Evolutionary conservation across 2,888 invertebrate species (phyloP), one percentile per base, ranked within the genome.

Genomic region (Pimpla rufipes): DNA sequence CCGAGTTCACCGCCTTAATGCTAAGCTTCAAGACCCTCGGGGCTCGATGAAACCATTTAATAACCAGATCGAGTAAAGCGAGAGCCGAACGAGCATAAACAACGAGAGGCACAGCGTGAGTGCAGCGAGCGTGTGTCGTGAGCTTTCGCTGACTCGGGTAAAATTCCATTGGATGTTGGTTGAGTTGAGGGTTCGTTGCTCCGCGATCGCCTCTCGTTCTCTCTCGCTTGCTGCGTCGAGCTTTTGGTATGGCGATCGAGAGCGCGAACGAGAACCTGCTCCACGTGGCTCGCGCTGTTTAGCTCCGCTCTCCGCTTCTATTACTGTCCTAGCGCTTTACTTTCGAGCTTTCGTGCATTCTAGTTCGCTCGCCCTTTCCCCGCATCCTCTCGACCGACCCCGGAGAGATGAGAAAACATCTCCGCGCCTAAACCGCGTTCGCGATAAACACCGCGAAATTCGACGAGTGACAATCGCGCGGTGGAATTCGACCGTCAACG

Each of bases 141-240:
- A 70, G 21, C 52, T 70, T 70, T 55, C 70, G 52, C 16, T 70
- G 21, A 40, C 52, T 7, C 52, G 8, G 23, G 37, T 70, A 40
- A 55, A 70, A 70, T 70, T 70, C 70, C 70, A 55, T 52, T 21
- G 70, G 52, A 55, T 21, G 52, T 29, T 29, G 29, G 29, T 29
- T 29, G 18, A 5, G 37, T 50, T 7, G 21, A 29, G 68, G 55
- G 71, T 71, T 71, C 71, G 71, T 71, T 71, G 71, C 55, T 57
- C 71, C 71, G 71, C 57, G 68, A 52, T 59, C n/a, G n/a, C 35
- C 35, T 29, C 57, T 57, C 29, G 18, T 8, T 11, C 42, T 42
- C 42, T 3, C 7, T 11, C 45, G 45, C 13, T 47, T 4, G 50
- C 37, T 42, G 35, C 13, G 45, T 23, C 13, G 67, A 67, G 67